Percentiles rank a stretch among this genome's conserved stretches.
These are phyloP conservation scores for Phataginus tetradactyla DNA, from an alignment of 2,797 vertebrate species.

Conservation along the genomic window DNA sequence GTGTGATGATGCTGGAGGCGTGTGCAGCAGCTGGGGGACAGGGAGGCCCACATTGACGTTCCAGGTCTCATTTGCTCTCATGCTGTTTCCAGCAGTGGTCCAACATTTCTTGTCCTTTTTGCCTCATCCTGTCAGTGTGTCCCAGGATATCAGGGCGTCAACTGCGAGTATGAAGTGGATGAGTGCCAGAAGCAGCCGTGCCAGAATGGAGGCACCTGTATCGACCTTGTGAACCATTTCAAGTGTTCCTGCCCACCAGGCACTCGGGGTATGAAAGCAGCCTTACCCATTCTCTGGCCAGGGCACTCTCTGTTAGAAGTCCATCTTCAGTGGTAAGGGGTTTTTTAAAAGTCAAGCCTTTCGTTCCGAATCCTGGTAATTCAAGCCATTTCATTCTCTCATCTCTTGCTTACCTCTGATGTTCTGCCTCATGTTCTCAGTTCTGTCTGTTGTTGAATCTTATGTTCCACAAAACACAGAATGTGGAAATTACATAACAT, in stretches of 20 bases:
- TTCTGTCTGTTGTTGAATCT: neutral
- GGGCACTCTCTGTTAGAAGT: neutral
- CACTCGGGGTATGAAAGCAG: conserved; percentile 89
- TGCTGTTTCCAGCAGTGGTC: neutral
- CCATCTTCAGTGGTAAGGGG: neutral
- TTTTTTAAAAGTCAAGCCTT: neutral
- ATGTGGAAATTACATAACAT: neutral
- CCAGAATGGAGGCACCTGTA: conserved; percentile 93
- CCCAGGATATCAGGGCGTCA: conserved; percentile 95
- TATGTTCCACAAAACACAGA: neutral
- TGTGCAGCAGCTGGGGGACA: accelerated
- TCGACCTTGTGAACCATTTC: conserved; percentile 94
- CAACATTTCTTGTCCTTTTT: neutral
- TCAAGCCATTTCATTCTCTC: neutral
- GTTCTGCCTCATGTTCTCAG: neutral
- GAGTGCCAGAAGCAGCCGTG: conserved; percentile 95
- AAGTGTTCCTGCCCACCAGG: conserved; percentile 94
- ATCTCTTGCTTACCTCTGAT: neutral
- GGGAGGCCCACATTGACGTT: no score
- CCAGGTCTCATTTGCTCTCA: neutral
- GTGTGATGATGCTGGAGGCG: neutral
- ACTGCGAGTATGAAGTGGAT: conserved; percentile 95
- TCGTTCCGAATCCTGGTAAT: neutral
- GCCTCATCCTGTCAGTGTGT: conserved; percentile 88
- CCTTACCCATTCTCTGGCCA: neutral